Evolutionary conservation across 1,140 invertebrate genomes (phyloP), one percentile per base, ranked within the genome.

Genomic region (Drosophila erecta): DNA sequence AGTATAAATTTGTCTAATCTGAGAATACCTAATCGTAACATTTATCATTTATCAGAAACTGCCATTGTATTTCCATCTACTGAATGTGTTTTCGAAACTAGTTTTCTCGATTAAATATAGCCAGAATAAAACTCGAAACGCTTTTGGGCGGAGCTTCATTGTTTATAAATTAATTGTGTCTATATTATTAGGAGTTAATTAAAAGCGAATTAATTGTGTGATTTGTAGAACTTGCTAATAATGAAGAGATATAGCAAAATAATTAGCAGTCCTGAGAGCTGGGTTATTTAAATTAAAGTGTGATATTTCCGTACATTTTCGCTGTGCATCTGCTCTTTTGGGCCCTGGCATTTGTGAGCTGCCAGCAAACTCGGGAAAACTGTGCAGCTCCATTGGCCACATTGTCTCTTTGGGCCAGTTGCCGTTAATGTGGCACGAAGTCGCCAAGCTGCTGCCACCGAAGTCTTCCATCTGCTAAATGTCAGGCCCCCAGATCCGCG

Each of bases 371-470:
- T 59, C 40, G 46, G 51, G 59, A 10, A 66, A 40, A 69, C 30
- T 70, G 62, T 35, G 41, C 43, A 47, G 71, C 59, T 70, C 15
- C 22, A 27, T 27, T 56, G 47, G 27, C 40, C 46, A 49, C 46
- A 58, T 71, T 60, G 66, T 53, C 67, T 71, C 70, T 62, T 35
- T 49, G 57, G 58, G 70, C 33, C 58, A 53, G 59, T 75, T 50
- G 49, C 53, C 50, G 71, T 75, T 66, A 76, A 76, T 75, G 51
- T 75, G 44, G 72, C 71, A 74, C 71, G 71, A 74, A 74, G 47
- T 62, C 58, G 46, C 49, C 50, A 44, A 62, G 44, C 38, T 62
- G 38, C 59, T 61, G 27, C 58, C 58, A 30, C 47, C 24, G 37
- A 24, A 20, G 41, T 44, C 41, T 44, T 4, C 41, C 41, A 22